A percentile compares a stretch with the other conserved stretches of the same genome.
Conservation (phyloP, 2,797 vertebrate species). For the Phylloscopus collybita region DNA sequence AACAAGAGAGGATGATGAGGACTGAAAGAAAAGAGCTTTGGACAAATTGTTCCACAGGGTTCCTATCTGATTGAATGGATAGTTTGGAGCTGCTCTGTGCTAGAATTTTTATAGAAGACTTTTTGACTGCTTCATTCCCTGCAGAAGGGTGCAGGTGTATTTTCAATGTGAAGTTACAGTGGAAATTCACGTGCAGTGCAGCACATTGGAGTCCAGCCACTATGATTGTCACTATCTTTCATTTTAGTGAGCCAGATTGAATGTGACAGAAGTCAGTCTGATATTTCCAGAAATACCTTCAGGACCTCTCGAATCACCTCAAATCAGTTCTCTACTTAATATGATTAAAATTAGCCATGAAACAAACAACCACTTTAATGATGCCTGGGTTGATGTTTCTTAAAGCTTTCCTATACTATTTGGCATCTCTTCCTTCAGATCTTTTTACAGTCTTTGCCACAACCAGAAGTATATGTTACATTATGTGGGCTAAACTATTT, state of each 20-base stretch:
- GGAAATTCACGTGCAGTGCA: background rate
- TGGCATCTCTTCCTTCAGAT: background rate
- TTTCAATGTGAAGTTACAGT: background rate
- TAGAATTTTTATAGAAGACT: background rate
- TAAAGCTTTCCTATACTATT: background rate
- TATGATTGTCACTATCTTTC: background rate
- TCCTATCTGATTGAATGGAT: background rate
- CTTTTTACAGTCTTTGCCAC: background rate
- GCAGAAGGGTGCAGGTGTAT: background rate
- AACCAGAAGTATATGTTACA: background rate
- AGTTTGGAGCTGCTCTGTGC: background rate
- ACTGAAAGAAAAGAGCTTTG: background rate
- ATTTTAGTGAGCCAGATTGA: background rate
- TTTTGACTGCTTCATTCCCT: background rate
- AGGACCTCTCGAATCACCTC: background rate
- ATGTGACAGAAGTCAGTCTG: background rate
- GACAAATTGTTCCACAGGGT: background rate
- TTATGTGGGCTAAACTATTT: background rate
- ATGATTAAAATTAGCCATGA: background rate
- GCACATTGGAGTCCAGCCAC: background rate
- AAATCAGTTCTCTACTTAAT: background rate
- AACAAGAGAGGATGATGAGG: background rate
- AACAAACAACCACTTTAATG: background rate
- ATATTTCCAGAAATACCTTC: background rate
- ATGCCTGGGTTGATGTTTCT: background rate